Percentiles rank a stretch among this genome's conserved stretches.
These are phyloP conservation scores for Notechis scutatus DNA, from an alignment of 2,113 vertebrate species.

Conservation along the genomic window DNA sequence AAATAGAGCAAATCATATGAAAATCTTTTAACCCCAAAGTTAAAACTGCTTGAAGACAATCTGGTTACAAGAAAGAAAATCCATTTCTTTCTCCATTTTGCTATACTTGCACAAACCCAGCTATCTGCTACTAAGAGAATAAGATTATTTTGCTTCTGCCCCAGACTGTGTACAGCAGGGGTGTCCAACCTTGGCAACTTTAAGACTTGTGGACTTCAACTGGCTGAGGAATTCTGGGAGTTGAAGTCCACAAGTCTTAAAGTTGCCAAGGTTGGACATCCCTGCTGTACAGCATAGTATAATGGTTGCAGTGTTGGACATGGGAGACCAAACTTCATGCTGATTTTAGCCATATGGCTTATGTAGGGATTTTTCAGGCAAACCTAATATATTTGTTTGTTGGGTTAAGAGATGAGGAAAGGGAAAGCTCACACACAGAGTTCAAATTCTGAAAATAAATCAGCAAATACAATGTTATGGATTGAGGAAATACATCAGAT, in stretches of 20 bases:
- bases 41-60: background rate
- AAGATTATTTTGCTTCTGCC: background rate
- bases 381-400: background rate
- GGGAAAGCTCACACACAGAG: background rate
- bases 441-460: background rate
- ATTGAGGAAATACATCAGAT: background rate
- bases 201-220: too few species aligned
- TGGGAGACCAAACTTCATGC: background rate
- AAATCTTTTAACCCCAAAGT: background rate
- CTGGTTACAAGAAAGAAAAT: background rate
- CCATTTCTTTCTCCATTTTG: background rate
- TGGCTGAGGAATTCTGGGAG: too few species aligned
- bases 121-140: background rate
- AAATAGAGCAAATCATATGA: background rate
- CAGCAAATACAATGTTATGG: background rate
- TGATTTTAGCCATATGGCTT: background rate
- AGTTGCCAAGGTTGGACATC: too few species aligned
- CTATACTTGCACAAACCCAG: background rate
- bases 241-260: too few species aligned
- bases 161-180: background rate
- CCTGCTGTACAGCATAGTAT: background rate
- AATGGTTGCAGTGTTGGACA: background rate
- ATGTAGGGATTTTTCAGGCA: background rate
- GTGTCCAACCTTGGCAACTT: too few species aligned
- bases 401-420: background rate